Conservation (phyloP, 1,140 invertebrate genomes). For the Bombus polaris region DNA sequence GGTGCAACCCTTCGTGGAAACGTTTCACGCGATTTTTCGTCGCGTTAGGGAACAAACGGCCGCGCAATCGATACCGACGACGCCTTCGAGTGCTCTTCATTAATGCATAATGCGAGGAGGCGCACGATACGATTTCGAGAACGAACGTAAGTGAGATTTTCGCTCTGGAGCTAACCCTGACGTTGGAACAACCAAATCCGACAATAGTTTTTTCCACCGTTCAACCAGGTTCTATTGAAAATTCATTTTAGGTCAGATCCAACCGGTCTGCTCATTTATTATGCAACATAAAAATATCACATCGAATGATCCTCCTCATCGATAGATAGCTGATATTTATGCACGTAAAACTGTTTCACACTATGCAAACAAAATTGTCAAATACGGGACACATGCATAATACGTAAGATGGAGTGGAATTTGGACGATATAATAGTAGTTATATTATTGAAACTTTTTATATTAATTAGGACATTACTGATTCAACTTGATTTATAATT, state of each 20-base stretch:
- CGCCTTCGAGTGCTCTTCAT: background rate
- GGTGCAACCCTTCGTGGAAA: background rate
- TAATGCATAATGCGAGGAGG: constrained; percentile 19
- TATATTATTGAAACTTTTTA: background rate
- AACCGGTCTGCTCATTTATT: background rate
- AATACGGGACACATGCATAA: background rate
- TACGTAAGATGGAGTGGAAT: background rate
- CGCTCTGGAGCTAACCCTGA: constrained; percentile 9
- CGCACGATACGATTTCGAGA: background rate
- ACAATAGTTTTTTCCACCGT: background rate
- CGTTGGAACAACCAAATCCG: constrained; percentile 10
- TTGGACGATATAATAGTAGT: background rate
- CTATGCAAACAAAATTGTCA: background rate
- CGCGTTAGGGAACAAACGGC: background rate
- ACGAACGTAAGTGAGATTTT: constrained; percentile 19
- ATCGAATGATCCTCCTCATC: background rate
- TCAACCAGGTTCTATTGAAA: constrained; percentile 11
- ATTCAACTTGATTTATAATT: background rate
- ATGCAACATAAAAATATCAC: background rate
- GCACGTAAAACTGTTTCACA: background rate
- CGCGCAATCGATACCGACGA: constrained; percentile 17
- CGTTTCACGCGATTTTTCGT: background rate
- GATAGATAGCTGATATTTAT: background rate
- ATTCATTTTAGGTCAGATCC: background rate
- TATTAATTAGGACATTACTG: background rate